Evolutionary conservation across 2,797 vertebrate genomes (phyloP).

Genomic region (Enteromius afrohamiltoni): DNA sequence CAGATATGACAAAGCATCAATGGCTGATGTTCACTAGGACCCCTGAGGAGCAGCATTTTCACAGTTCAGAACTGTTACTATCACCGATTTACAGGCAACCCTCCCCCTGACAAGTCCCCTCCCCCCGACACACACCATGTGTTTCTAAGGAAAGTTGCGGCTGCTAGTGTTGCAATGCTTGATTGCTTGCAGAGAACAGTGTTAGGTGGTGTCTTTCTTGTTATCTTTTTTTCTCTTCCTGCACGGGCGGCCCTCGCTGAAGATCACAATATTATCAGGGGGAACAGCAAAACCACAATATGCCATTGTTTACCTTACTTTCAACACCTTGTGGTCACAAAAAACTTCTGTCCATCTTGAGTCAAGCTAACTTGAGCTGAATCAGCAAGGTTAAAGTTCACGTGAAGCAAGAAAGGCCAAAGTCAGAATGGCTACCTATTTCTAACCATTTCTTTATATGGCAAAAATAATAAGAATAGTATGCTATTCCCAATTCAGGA

Average conservation of each 20-base stretch:
- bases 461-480: slow-evolving; percentile 6
- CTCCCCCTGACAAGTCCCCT: slow-evolving; percentile 12
- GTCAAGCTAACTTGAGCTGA: slow-evolving; percentile 36
- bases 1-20: slow-evolving; percentile 55
- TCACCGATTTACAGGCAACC: slow-evolving; percentile 54
- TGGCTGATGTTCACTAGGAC: slow-evolving; percentile 42
- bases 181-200: slow-evolving; percentile 40
- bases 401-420: background rate
- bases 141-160: slow-evolving; percentile 37
- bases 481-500: background rate
- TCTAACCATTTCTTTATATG: slow-evolving; percentile 18
- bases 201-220: background rate
- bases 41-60: slow-evolving; percentile 13
- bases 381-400: slow-evolving; percentile 41
- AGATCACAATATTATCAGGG: slow-evolving; percentile 51
- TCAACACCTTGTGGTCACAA: slow-evolving; percentile 36
- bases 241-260: background rate
- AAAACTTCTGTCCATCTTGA: slow-evolving; percentile 8
- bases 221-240: slow-evolving; percentile 27
- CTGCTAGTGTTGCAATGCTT: slow-evolving; percentile 48
- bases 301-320: slow-evolving; percentile 28
- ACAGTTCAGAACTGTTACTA: slow-evolving; percentile 46
- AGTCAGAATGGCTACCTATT: background rate
- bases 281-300: slow-evolving; percentile 35
- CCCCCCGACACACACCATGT: background rate